A percentile compares a stretch with the other conserved stretches of the same genome.
Evolutionary conservation across 64 coral and sea anemone species (phyloP).

Genomic region (Dendrophyllia cribrosa): DNA sequence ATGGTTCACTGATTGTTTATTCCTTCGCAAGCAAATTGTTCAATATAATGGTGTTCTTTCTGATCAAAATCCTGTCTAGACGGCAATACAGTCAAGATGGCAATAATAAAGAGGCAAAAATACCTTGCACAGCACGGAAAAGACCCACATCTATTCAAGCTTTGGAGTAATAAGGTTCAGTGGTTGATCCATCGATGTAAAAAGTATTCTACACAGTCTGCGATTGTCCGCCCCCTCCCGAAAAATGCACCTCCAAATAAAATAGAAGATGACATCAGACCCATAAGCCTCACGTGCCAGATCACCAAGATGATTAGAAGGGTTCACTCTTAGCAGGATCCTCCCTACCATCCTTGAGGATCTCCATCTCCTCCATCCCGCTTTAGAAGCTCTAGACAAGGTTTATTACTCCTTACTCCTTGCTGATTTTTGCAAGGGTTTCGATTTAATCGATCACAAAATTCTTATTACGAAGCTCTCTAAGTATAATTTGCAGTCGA

Average conservation of each 20-base stretch:
- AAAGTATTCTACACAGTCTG: background rate
- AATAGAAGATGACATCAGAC: background rate
- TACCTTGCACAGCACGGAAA: too few relatives aligned
- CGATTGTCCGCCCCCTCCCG: background rate
- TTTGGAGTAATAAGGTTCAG: too few relatives aligned
- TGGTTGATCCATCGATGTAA: too few relatives aligned
- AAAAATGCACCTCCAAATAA: background rate
- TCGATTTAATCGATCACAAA: slow-evolving; percentile 24
- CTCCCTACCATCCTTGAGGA: background rate
- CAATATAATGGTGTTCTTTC: too few relatives aligned
- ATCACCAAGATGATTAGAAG: background rate
- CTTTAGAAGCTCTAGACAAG: background rate
- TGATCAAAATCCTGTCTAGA: too few relatives aligned
- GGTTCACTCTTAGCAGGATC: background rate
- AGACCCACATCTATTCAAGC: too few relatives aligned
- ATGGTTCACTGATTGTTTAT: too few relatives aligned
- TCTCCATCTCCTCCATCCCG: background rate
- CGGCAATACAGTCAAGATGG: too few relatives aligned
- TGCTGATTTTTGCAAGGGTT: background rate
- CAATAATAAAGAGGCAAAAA: too few relatives aligned
- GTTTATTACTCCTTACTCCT: background rate
- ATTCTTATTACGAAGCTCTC: background rate
- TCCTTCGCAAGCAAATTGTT: too few relatives aligned
- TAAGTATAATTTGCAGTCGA: background rate
- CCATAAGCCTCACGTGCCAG: background rate